Evolutionary conservation across 2,113 vertebrate species (phyloP), one percentile per base, ranked within the genome.

Genomic region (Piprites chloris): DNA sequence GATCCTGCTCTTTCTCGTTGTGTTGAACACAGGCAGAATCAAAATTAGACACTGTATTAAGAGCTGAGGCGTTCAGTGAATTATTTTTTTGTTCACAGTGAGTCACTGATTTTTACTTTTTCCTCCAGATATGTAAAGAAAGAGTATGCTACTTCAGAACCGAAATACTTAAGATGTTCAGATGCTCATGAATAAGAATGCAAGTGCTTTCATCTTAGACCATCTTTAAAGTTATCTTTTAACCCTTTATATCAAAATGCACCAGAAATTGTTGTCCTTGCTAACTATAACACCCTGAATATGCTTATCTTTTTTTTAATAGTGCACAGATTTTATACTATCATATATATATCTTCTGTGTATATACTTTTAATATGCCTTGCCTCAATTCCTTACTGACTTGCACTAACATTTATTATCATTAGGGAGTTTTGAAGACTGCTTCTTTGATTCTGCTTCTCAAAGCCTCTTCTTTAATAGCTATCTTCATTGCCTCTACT

Each of bases 21-120:
- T 92, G 75, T 97, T 95, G 91, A 96, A 97, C 90, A 96, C 94
- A 89, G 88, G 79, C 86, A 85, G 96, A 97, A 97, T 97, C 93
- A 97, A 91, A 97, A 97, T 96, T 93, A 97, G 97, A 39, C 41
- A 58, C 37, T 62, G 76, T 86, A 96, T 66, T 56, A 84, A 74
- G 86, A 95, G 61, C 56, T 77, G 33, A 74, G 87, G 61, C 32
- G 9, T 82, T 91, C 46, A 49, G 88, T 93, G 94, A 91, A 75
- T 92, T 71, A 93, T 87, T 85, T 94, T 90, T 95, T 67, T 93
- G 73, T 90, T 95, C 75, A 24, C 55, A 39, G 85, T n/a, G 83
- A 95, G 56, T 90, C 73, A 81, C 89, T 56, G 93, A 32, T 81
- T 95, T 73, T 73, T 77, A 41, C 74, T 89, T 74, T 58, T 82